Conservation (phyloP, 1,140 invertebrate species). For the Caerostris darwini region DNA sequence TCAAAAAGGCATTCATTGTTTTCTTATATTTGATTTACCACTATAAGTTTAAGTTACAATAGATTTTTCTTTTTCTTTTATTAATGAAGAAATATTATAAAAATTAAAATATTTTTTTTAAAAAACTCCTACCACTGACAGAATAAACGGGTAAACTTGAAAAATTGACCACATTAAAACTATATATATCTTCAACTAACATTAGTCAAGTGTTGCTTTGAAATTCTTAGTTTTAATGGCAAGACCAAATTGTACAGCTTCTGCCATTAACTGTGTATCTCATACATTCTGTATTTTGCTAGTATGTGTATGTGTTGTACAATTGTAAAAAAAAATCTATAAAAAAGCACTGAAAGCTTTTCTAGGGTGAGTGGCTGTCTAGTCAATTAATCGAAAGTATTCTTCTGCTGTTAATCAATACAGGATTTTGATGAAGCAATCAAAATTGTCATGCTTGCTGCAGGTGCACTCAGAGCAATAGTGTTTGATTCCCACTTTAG, state of each 20-base stretch:
- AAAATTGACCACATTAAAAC: not conserved
- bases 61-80: no score
- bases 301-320: slow-evolving; percentile 50
- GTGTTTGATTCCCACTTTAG: slow-evolving; percentile 19
- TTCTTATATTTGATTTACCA: no score
- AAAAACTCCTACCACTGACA: not conserved
- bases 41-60: no score
- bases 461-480: slow-evolving; percentile 9
- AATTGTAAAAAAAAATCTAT: slow-evolving; percentile 25
- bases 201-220: not conserved
- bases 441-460: slow-evolving; percentile 47
- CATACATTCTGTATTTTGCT: slow-evolving; percentile 47
- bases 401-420: slow-evolving; percentile 23
- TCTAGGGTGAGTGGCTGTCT: slow-evolving; percentile 62
- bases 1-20: no score
- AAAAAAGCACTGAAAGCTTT: slow-evolving; percentile 55
- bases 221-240: not conserved
- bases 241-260: not conserved
- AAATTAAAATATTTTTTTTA: no score
- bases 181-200: not conserved
- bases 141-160: not conserved
- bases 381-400: slow-evolving; percentile 49
- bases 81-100: no score
- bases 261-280: slow-evolving; percentile 22
- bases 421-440: slow-evolving; percentile 20